Percentiles rank a stretch among this genome's conserved stretches.
Evolutionary conservation across 2,888 invertebrate species (phyloP).

Genomic region (Nasonovia ribisnigri): DNA sequence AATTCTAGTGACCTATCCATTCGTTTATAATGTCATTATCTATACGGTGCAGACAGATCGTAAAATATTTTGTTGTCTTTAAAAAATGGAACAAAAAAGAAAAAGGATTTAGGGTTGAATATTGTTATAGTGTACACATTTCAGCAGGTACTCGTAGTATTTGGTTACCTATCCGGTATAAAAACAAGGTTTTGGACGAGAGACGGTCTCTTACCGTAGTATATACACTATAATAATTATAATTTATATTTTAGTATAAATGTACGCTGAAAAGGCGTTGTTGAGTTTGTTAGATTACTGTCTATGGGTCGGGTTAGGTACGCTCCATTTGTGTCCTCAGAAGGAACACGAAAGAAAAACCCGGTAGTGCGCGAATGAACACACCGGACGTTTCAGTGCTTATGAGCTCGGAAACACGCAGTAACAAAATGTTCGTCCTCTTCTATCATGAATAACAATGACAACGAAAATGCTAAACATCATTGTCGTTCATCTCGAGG

Average conservation of each 20-base stretch:
- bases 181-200: neutral
- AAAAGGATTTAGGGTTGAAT: too few species aligned
- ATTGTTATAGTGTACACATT: neutral
- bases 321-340: conserved; percentile 3
- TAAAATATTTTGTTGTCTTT: too few species aligned
- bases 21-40: too few species aligned
- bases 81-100: too few species aligned
- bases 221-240: conserved; percentile 10
- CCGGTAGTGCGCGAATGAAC: conserved; percentile 43
- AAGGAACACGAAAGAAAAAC: conserved; percentile 50
- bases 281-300: conserved; percentile 34
- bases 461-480: conserved; percentile 41
- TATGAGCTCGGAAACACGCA: conserved; percentile 56
- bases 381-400: conserved; percentile 61
- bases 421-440: conserved; percentile 42
- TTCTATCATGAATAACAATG: conserved; percentile 50
- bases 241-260: neutral
- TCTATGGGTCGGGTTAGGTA: neutral
- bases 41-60: too few species aligned
- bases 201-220: neutral
- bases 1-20: too few species aligned
- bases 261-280: neutral
- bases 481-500: conserved; percentile 19
- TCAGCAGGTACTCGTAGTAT: neutral
- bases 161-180: neutral